phyloP scores from a whole-genome alignment of 64 coral and sea anemone species.

The Exaiptasia diaphana region DNA sequence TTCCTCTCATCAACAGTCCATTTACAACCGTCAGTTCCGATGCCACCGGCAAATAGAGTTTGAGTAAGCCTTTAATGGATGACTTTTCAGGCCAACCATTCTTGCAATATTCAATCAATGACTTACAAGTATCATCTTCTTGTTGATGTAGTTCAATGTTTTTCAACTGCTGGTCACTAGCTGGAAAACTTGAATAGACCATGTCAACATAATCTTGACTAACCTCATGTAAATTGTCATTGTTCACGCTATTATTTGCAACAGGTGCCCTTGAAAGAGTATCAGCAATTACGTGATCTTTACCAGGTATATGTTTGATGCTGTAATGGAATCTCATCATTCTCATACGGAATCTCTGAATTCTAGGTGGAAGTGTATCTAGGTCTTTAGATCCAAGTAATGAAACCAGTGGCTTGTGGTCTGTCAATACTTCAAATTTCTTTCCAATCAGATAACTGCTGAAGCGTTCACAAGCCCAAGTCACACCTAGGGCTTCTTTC shows the following conservation, averaged over 20 bases:
- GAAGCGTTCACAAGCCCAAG: conserved; percentile 34
- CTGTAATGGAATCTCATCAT: conserved; percentile 5
- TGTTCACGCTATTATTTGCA: not conserved
- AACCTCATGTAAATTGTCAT: not conserved
- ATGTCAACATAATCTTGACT: conserved; percentile 9
- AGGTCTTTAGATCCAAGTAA: conserved; percentile 36
- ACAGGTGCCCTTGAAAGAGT: conserved; percentile 7
- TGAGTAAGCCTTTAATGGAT: conserved; percentile 43
- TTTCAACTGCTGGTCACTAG: not conserved
- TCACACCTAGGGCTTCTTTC: conserved; percentile 31
- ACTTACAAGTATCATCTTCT: conserved; percentile 56
- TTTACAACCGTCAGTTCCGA: conserved; percentile 50
- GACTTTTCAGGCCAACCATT: conserved; percentile 38
- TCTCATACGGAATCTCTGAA: conserved; percentile 25
- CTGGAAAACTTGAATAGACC: conserved; percentile 15
- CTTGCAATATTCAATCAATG: conserved; percentile 46
- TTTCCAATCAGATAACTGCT: conserved; percentile 19
- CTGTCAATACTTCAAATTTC: conserved; percentile 20
- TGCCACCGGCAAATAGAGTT: conserved; percentile 44
- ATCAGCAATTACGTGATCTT: conserved; percentile 17
- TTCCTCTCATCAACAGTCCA: conserved; percentile 43
- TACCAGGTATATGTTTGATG: conserved; percentile 5
- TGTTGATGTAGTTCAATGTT: conserved; percentile 33
- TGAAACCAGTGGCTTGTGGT: conserved; percentile 54
- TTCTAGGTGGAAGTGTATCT: conserved; percentile 7